A percentile compares a stretch with the other conserved stretches of the same genome.
Conservation (phyloP, 2,797 vertebrate genomes). For the Smutsia temminckii region DNA sequence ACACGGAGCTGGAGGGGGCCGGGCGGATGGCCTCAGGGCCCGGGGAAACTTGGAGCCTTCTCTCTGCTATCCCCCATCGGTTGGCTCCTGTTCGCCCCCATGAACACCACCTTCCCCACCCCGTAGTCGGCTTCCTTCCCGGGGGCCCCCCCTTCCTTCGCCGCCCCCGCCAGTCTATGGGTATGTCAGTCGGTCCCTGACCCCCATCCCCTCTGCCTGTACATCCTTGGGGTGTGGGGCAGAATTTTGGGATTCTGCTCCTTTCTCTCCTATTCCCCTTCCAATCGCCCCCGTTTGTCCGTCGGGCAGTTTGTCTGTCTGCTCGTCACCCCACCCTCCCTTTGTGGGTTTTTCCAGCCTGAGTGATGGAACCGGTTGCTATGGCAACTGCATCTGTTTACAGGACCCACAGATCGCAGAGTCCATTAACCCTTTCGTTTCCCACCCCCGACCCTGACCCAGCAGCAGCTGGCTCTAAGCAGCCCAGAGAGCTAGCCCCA, state of each 20-base stretch:
- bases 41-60: slow-evolving; percentile 52
- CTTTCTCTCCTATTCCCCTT: neutral
- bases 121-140: neutral
- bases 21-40: neutral
- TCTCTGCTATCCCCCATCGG: neutral
- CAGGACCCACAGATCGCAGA: slow-evolving; percentile 71
- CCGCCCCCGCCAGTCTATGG: slow-evolving; percentile 65
- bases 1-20: neutral
- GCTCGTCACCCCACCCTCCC: neutral
- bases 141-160: neutral
- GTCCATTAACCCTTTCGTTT: slow-evolving; percentile 68
- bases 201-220: neutral
- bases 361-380: slow-evolving; percentile 79
- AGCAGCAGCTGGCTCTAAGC: neutral
- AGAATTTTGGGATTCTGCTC: neutral
- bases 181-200: slow-evolving; percentile 52
- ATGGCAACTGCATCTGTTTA: slow-evolving; percentile 84
- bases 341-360: slow-evolving; percentile 77
- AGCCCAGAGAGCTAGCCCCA: neutral
- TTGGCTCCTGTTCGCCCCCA: neutral
- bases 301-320: slow-evolving; percentile 69
- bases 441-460: slow-evolving; percentile 18
- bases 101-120: neutral
- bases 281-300: slow-evolving; percentile 57
- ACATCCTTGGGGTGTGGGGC: neutral